Conservation (phyloP, 2,113 vertebrate genomes). For the Mystacornis crossleyi region DNA sequence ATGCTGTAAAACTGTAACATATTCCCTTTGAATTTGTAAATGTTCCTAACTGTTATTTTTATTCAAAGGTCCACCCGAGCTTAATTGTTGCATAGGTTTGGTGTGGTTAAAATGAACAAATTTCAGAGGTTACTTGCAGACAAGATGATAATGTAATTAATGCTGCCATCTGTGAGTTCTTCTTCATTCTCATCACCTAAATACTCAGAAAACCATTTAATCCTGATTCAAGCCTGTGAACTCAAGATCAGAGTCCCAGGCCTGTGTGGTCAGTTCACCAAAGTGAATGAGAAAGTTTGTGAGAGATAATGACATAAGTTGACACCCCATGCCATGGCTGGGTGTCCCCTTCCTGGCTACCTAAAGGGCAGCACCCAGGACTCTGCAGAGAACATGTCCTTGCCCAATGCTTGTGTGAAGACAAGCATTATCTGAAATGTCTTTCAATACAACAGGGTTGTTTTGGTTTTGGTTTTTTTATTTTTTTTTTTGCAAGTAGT, state of each 20-base stretch:
- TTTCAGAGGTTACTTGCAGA: not conserved
- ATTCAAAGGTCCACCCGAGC: not conserved
- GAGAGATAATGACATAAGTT: not conserved
- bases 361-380: no score
- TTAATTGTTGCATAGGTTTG: not conserved
- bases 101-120: not conserved
- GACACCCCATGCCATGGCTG: fast-evolving
- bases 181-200: not conserved
- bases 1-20: not conserved
- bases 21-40: not conserved
- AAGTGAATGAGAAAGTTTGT: not conserved
- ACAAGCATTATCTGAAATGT: not conserved
- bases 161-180: not conserved
- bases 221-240: not conserved
- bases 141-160: not conserved
- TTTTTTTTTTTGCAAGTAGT: no score
- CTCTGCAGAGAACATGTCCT: not conserved
- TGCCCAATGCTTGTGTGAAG: not conserved
- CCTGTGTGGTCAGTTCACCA: not conserved
- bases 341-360: not conserved
- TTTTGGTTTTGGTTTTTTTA: no score
- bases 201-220: not conserved
- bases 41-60: not conserved
- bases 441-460: not conserved
- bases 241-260: not conserved